These are phyloP conservation scores for Ephydatia muelleri DNA, from an alignment of 37 sponge, comb jelly and placozoan genomes.

Conservation along the genomic window DNA sequence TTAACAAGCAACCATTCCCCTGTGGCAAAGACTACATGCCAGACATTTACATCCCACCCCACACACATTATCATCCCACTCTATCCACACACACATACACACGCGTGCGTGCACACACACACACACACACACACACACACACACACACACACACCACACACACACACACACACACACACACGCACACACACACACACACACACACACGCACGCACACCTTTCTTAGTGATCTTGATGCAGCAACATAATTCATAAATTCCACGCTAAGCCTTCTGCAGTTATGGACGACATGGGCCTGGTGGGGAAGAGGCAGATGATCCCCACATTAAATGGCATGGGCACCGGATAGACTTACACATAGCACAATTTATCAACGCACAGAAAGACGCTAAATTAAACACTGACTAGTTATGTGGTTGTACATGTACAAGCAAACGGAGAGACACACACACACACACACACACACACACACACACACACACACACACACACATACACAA, in stretches of 20 bases:
- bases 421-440: too few relatives aligned
- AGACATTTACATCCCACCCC: conserved; percentile 1
- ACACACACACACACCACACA: conserved; percentile 3
- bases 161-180: neutral
- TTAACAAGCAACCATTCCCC: too few relatives aligned
- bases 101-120: neutral
- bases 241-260: conserved; percentile 93
- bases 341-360: neutral
- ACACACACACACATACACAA: too few relatives aligned
- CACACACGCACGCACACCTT: conserved; percentile 50
- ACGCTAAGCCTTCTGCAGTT: conserved; percentile 84
- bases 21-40: neutral
- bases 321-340: neutral
- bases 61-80: too few relatives aligned
- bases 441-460: too few relatives aligned
- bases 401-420: too few relatives aligned
- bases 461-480: too few relatives aligned
- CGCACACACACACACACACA: neutral
- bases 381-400: too few relatives aligned
- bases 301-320: conserved; percentile 49
- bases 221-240: conserved; percentile 76
- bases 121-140: conserved; percentile 7
- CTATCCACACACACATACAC: neutral
- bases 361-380: neutral
- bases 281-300: conserved; percentile 70